Conservation (phyloP, 2,113 vertebrate species). For the Morone saxatilis region DNA sequence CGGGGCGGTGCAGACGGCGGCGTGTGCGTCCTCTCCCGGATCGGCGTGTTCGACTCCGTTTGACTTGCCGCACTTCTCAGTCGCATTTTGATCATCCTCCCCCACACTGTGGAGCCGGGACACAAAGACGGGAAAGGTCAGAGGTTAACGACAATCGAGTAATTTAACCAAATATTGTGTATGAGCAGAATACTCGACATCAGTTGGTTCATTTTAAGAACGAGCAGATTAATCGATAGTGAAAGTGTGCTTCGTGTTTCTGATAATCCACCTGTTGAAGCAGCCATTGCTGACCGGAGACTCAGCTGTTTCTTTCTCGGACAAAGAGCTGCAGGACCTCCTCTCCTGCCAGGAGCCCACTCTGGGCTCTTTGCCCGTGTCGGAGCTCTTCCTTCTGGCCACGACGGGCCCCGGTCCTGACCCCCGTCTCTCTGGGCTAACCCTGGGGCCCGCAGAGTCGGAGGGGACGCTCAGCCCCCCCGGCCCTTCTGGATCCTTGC, state of each 20-base stretch:
- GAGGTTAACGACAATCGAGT: background rate
- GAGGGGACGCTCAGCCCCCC: background rate
- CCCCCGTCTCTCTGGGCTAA: conserved; percentile 54
- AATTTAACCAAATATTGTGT: too few species aligned
- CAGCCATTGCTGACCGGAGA: conserved; percentile 70
- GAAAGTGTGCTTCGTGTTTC: too few species aligned
- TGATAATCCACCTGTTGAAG: conserved; percentile 65
- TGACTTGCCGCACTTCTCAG: conserved; percentile 44
- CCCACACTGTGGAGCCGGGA: conserved; percentile 57
- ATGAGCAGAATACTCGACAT: too few species aligned
- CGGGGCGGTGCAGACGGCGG: conserved; percentile 33
- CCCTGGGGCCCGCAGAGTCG: conserved; percentile 4
- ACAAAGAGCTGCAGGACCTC: conserved; percentile 74
- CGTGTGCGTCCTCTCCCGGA: conserved; percentile 23
- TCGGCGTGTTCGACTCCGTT: conserved; percentile 63
- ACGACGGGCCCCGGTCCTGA: conserved; percentile 61
- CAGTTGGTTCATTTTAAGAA: too few species aligned
- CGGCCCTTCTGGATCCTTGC: conserved; percentile 62
- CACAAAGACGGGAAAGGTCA: background rate
- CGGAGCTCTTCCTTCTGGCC: conserved; percentile 71
- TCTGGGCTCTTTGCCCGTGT: conserved; percentile 52
- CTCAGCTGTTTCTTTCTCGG: conserved; percentile 65
- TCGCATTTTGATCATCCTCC: conserved; percentile 22
- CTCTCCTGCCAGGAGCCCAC: conserved; percentile 67
- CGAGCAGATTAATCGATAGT: too few species aligned